These are phyloP conservation scores for Clanis bilineata DNA, from an alignment of 2,888 invertebrate genomes.

Conservation along the genomic window DNA sequence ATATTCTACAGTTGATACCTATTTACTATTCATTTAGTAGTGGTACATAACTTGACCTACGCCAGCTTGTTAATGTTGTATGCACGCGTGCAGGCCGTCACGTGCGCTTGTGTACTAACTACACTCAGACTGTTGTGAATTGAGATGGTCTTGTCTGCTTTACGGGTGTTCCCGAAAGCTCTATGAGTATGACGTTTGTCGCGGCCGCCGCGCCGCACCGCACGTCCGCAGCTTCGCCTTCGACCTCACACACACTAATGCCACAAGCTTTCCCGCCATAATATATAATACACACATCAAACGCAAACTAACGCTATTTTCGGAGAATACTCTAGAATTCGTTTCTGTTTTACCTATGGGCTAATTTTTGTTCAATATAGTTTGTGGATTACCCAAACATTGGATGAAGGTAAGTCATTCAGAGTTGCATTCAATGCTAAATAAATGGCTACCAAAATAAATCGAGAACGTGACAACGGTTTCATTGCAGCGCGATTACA, in stretches of 20 bases:
- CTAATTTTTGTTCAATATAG: background rate
- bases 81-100: conserved; percentile 57
- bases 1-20: too few relatives aligned
- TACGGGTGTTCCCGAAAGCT: conserved; percentile 49
- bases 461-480: conserved; percentile 30
- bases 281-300: background rate
- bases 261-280: background rate
- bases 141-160: too few relatives aligned
- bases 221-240: conserved; percentile 4
- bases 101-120: conserved; percentile 47
- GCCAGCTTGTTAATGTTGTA: conserved; percentile 22
- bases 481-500: conserved; percentile 31
- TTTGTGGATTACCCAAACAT: background rate
- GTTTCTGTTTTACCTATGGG: background rate
- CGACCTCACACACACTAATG: background rate
- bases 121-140: background rate
- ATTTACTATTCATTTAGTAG: background rate
- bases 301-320: background rate
- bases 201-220: conserved; percentile 40
- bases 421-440: background rate
- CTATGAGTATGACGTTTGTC: too few relatives aligned
- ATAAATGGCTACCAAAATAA: conserved; percentile 22
- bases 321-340: background rate
- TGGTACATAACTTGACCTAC: conserved; percentile 21
- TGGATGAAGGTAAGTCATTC: background rate